Evolutionary conservation across 2,797 vertebrate genomes (phyloP).

Genomic region (Neostethus bicornis): DNA sequence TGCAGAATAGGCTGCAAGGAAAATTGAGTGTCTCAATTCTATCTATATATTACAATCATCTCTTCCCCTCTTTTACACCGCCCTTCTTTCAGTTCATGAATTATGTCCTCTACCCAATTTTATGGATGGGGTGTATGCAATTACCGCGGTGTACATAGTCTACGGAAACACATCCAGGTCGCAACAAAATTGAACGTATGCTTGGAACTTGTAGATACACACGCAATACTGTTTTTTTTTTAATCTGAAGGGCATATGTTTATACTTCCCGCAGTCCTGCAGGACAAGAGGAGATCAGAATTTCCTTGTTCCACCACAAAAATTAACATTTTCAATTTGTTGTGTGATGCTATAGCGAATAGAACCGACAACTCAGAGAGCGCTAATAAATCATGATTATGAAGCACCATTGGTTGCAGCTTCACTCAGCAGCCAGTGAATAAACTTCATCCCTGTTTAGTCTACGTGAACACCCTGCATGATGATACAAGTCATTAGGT

Average conservation of each 20-base stretch:
- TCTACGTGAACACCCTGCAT: conserved; percentile 64
- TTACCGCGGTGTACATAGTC: conserved; percentile 35
- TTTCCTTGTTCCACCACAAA: conserved; percentile 66
- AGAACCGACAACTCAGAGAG: conserved; percentile 69
- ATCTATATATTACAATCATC: conserved; percentile 61
- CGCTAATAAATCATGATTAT: conserved; percentile 85
- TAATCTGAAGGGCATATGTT: conserved; percentile 66
- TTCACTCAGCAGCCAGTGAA: conserved; percentile 58
- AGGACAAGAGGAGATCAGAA: conserved; percentile 37
- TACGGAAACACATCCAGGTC: background rate
- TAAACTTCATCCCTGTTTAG: conserved; percentile 59
- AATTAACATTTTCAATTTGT: conserved; percentile 82
- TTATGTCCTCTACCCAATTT: conserved; percentile 53
- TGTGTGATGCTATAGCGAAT: conserved; percentile 71
- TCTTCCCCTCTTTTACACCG: conserved; percentile 20
- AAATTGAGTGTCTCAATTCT: conserved; percentile 65
- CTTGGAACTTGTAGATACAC: conserved; percentile 15
- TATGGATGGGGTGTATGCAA: conserved; percentile 64
- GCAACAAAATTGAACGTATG: conserved; percentile 13
- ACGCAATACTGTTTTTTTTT: background rate
- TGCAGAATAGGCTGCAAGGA: conserved; percentile 41
- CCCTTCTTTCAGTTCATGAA: conserved; percentile 43
- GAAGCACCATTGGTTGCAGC: conserved; percentile 67
- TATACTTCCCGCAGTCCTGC: conserved; percentile 63
- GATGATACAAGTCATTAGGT: conserved; percentile 66